Percentiles rank a stretch among this genome's conserved stretches.
phyloP scores from a whole-genome alignment of 2,888 invertebrate species.

The Drosophila suboccidentalis region DNA sequence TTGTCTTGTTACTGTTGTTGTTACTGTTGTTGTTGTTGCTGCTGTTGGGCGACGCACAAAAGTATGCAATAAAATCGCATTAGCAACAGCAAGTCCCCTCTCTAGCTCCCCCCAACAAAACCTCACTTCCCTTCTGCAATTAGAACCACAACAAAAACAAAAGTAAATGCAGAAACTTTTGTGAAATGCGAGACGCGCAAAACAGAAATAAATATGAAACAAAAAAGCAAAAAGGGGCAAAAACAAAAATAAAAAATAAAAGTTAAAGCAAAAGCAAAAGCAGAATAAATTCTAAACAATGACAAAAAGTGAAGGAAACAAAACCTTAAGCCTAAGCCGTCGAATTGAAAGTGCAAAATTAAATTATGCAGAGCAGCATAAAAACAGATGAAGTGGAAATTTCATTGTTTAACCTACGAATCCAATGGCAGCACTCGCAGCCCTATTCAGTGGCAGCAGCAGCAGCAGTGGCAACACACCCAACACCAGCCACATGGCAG shows the following conservation, averaged over 20 bases:
- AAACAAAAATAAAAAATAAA: constrained; percentile 11
- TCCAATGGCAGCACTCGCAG: constrained; percentile 11
- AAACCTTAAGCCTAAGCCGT: constrained; percentile 46
- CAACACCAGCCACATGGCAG: constrained; percentile 1
- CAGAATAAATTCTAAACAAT: constrained; percentile 13
- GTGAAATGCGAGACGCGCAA: constrained; percentile 17
- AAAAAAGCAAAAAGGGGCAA: background rate
- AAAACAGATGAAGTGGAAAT: constrained; percentile 81
- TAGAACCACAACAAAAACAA: constrained; percentile 27
- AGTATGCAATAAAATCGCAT: constrained; percentile 77
- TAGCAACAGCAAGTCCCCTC: constrained; percentile 41
- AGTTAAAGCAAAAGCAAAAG: constrained; percentile 5
- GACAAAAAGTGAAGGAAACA: constrained; percentile 28
- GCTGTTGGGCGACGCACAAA: constrained; percentile 42
- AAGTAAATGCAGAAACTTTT: constrained; percentile 35
- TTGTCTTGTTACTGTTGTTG: background rate
- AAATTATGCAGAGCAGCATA: constrained; percentile 81
- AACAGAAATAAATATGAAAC: constrained; percentile 10
- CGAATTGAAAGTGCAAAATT: constrained; percentile 75
- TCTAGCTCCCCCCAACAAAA: too few species aligned
- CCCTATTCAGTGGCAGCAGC: background rate
- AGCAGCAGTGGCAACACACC: background rate
- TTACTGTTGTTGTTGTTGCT: constrained; percentile 19
- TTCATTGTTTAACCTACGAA: constrained; percentile 77
- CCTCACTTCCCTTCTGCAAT: constrained; percentile 2